Evolutionary conservation across 2,797 vertebrate species (phyloP).

Genomic region (Ceyx erithaca): DNA sequence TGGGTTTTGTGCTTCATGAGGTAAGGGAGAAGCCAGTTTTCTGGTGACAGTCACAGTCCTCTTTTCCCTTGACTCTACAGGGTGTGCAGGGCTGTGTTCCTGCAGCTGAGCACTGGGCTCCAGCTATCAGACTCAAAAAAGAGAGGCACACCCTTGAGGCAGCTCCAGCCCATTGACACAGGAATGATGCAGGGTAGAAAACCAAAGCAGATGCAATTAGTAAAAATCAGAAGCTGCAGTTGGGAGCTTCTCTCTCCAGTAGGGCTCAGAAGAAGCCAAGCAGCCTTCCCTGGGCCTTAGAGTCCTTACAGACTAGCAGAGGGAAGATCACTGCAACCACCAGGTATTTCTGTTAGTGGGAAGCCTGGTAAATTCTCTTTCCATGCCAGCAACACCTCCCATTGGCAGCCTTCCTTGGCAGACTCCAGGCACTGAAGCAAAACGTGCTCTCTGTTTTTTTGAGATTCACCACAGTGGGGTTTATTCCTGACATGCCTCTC

Average conservation of each 20-base stretch:
- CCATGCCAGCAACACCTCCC: conserved; percentile 61
- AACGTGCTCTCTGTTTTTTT: not conserved
- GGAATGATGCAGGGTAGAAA: not conserved
- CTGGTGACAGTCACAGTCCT: not conserved
- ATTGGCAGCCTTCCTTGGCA: conserved; percentile 49
- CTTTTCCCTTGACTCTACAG: not conserved
- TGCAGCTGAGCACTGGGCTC: not conserved
- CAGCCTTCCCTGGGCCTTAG: not conserved
- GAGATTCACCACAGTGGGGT: not conserved
- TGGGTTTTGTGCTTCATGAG: not conserved
- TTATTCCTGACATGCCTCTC: not conserved
- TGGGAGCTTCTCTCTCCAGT: not conserved
- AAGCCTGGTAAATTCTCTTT: conserved; percentile 29
- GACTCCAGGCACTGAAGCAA: not conserved
- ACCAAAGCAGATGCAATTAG: not conserved
- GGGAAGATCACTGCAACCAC: conserved; percentile 33
- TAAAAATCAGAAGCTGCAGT: conserved; percentile 6
- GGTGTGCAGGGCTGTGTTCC: not conserved
- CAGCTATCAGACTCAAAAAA: conserved; percentile 11
- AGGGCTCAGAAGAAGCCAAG: conserved; percentile 34
- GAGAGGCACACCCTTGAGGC: not conserved
- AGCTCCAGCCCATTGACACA: conserved; percentile 16
- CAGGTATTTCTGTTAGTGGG: conserved; percentile 59
- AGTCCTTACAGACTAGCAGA: conserved; percentile 10
- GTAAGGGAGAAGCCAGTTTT: not conserved